Conservation (phyloP, 2,888 invertebrate species). For the Eupeodes luniger region DNA sequence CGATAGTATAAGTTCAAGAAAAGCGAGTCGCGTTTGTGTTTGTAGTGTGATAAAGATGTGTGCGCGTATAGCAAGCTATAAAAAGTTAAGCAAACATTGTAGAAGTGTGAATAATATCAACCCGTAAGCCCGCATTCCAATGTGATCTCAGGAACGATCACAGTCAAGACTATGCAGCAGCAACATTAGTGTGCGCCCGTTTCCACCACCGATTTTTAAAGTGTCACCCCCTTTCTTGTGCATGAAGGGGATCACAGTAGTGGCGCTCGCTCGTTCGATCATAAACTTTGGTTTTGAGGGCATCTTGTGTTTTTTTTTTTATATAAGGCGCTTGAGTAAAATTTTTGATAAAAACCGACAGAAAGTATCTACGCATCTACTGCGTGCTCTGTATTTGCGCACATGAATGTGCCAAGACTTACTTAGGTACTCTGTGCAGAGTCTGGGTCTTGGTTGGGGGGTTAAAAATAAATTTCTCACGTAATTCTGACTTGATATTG, state of each 20-base stretch:
- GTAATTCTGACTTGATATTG: conserved; percentile 43
- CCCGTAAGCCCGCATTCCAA: conserved; percentile 75
- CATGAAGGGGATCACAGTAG: conserved; percentile 64
- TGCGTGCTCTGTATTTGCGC: conserved; percentile 29
- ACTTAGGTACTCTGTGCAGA: neutral
- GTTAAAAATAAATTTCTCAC: conserved; percentile 59
- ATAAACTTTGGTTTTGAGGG: conserved; percentile 57
- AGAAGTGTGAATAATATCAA: conserved; percentile 73
- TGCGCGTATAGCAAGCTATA: conserved; percentile 45
- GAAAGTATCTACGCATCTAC: conserved; percentile 45
- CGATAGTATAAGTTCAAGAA: conserved; percentile 40
- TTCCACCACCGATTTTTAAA: conserved; percentile 52
- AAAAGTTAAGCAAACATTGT: conserved; percentile 75
- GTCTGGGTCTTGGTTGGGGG: conserved; percentile 8
- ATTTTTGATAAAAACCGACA: conserved; percentile 57
- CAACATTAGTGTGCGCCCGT: conserved; percentile 57
- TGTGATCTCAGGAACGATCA: conserved; percentile 64
- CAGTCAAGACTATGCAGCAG: conserved; percentile 34
- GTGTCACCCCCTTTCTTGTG: conserved; percentile 44
- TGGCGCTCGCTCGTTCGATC: conserved; percentile 64
- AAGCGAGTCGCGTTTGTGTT: conserved; percentile 24
- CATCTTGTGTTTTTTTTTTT: conserved; percentile 48
- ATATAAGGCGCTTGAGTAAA: conserved; percentile 60
- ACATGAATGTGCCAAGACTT: conserved; percentile 20
- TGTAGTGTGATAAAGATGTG: conserved; percentile 29